Evolutionary conservation across 2,797 vertebrate species (phyloP).

Genomic region (Danio choprae): DNA sequence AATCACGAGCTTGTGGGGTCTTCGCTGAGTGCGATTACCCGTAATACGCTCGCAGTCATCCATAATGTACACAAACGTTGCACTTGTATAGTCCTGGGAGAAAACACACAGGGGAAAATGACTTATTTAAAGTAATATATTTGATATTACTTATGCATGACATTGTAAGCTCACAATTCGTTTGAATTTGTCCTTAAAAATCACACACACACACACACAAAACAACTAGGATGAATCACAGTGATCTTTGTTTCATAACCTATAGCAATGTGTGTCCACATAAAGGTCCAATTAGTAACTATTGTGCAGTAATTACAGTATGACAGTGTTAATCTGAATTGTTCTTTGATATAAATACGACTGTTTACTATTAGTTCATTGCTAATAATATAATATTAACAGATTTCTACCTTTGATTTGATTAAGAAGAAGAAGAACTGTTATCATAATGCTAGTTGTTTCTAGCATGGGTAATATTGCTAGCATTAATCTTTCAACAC

Average conservation of each 20-base stretch:
- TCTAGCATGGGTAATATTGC: no score
- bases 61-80: slow-evolving; percentile 50
- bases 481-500: no score
- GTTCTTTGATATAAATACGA: no score
- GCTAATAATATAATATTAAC: no score
- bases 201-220: background rate
- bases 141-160: background rate
- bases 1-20: slow-evolving; percentile 50
- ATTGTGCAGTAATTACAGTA: no score
- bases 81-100: slow-evolving; percentile 1
- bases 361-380: no score
- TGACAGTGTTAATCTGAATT: no score
- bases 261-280: background rate
- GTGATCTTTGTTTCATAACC: background rate
- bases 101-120: slow-evolving; percentile 5
- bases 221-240: background rate
- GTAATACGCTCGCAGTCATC: slow-evolving; percentile 53
- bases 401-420: no score
- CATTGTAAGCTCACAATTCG: background rate
- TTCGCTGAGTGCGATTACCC: slow-evolving; percentile 38
- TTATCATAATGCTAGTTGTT: no score
- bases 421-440: no score
- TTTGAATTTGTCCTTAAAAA: background rate
- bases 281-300: background rate
- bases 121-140: slow-evolving; percentile 23